These are phyloP conservation scores for Corvus hawaiiensis DNA, from an alignment of 2,113 vertebrate species.

Conservation along the genomic window DNA sequence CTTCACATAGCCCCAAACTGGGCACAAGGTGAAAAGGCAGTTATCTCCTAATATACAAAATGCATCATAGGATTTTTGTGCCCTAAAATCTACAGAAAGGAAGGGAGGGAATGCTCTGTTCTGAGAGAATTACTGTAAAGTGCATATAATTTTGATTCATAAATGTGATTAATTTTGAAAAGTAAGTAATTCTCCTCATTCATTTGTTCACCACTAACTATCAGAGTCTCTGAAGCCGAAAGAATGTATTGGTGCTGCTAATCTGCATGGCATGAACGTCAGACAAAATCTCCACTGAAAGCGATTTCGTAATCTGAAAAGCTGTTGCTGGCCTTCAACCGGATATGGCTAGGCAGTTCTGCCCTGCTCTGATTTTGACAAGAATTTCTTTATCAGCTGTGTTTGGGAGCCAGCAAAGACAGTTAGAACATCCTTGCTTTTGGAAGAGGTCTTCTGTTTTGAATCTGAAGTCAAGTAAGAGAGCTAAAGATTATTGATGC, in stretches of 20 bases:
- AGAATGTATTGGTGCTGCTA: constrained; percentile 13
- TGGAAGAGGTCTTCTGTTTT: background rate
- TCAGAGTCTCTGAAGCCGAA: background rate
- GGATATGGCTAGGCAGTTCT: background rate
- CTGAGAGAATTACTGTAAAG: background rate
- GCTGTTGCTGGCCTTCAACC: constrained; percentile 18
- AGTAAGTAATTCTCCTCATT: background rate
- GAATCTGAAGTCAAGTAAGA: background rate
- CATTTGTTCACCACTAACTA: background rate
- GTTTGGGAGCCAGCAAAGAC: background rate
- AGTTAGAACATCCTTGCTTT: background rate
- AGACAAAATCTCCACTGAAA: constrained; percentile 56
- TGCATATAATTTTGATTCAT: background rate
- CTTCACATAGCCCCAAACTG: background rate
- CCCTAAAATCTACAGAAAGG: background rate
- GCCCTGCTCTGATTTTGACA: constrained; percentile 1
- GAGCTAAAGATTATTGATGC: background rate
- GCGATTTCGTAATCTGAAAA: constrained; percentile 62
- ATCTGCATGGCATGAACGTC: constrained; percentile 18
- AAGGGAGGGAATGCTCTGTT: background rate
- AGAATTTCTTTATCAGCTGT: background rate
- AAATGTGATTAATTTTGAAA: background rate
- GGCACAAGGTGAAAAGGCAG: background rate
- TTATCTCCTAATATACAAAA: background rate
- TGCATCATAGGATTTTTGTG: background rate